A percentile compares a stretch with the other conserved stretches of the same genome.
phyloP scores from a whole-genome alignment of 2,113 vertebrate genomes.

The Oplegnathus fasciatus region DNA sequence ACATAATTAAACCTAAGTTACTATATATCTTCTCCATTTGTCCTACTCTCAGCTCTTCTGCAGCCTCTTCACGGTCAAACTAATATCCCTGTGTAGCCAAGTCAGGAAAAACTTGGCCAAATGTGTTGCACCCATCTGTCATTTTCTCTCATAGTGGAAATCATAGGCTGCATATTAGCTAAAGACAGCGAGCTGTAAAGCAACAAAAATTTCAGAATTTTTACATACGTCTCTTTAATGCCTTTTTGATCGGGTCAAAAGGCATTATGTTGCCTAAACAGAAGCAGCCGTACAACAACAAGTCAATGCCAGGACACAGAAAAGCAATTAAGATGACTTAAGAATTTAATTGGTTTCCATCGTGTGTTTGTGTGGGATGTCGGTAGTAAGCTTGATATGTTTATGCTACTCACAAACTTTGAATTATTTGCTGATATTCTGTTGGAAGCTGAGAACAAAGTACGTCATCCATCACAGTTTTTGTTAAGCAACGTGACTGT shows the following conservation, averaged over 20 bases:
- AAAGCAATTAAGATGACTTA: not conserved
- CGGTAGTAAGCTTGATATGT: not conserved
- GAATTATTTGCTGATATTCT: not conserved
- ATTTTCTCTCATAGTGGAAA: not conserved
- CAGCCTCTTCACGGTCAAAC: not conserved
- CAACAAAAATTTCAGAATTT: constrained; percentile 3
- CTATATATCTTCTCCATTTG: not conserved
- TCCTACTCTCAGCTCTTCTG: not conserved
- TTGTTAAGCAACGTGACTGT: not conserved
- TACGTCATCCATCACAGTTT: not conserved
- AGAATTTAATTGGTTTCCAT: not conserved
- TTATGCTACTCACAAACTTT: not conserved
- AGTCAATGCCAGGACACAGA: not conserved
- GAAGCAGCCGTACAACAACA: not conserved
- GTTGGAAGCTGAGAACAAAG: not conserved
- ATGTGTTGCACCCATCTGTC: not conserved
- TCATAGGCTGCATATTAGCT: not conserved
- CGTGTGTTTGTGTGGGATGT: not conserved
- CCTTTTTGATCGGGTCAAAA: not conserved
- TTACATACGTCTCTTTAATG: not conserved
- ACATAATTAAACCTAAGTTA: not conserved
- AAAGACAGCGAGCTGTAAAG: not conserved
- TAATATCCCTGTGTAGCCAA: not conserved
- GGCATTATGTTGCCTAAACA: not conserved
- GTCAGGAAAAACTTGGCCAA: constrained; percentile 9